A percentile compares a stretch with the other conserved stretches of the same genome.
Conservation (phyloP, 2,888 invertebrate genomes). For the Limenitis camilla region DNA sequence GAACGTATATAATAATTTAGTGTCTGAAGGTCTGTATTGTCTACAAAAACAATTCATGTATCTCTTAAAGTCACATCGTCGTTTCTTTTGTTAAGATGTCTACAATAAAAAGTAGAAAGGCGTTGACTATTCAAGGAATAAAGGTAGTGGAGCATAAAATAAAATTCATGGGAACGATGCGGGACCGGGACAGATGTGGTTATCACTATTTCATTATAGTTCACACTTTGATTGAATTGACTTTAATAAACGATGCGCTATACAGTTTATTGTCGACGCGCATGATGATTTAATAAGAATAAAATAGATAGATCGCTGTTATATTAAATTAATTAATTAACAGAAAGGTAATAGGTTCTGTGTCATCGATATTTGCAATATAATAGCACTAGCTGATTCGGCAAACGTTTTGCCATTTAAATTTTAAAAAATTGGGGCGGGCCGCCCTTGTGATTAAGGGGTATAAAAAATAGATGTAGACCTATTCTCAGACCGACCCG, state of each 20-base stretch:
- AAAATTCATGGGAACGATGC: slow-evolving; percentile 16
- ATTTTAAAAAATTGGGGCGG: too few species aligned
- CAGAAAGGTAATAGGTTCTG: too few species aligned
- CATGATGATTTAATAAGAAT: slow-evolving; percentile 7
- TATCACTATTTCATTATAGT: slow-evolving; percentile 4
- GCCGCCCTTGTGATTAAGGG: too few species aligned
- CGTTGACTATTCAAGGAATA: slow-evolving; percentile 16
- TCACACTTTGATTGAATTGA: slow-evolving; percentile 5
- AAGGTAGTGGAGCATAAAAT: slow-evolving; percentile 17
- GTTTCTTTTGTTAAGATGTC: slow-evolving; percentile 17
- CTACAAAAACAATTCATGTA: background rate
- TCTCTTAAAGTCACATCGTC: slow-evolving; percentile 7
- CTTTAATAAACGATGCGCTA: slow-evolving; percentile 9
- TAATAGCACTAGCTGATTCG: too few species aligned
- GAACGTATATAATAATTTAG: too few species aligned
- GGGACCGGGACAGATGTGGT: slow-evolving; percentile 9
- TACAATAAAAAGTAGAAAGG: slow-evolving; percentile 15
- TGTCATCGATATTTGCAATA: too few species aligned
- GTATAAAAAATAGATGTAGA: too few species aligned
- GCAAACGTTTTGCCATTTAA: too few species aligned
- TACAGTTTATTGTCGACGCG: slow-evolving; percentile 7
- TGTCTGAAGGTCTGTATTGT: background rate
- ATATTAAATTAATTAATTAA: too few species aligned
- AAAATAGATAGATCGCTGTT: too few species aligned
- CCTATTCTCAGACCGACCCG: too few species aligned